Conservation (phyloP, 2,113 vertebrate species). For the Vidua chalybeata region DNA sequence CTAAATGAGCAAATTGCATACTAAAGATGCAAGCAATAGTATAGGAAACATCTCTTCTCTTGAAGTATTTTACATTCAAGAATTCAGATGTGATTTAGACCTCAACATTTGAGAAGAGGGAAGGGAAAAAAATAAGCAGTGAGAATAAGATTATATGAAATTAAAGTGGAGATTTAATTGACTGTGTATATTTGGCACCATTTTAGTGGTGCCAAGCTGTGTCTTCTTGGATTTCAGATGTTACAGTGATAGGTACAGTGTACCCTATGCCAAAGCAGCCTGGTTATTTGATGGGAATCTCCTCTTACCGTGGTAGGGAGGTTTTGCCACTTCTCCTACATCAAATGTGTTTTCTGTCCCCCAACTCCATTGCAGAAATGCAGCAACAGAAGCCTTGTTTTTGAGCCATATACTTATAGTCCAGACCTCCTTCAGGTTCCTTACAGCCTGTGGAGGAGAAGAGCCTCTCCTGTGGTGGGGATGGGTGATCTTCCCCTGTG, state of each 20-base stretch:
- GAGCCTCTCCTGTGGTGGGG: not conserved
- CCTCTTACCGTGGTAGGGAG: not conserved
- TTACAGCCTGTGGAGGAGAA: not conserved
- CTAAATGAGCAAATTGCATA: not conserved
- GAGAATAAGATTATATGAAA: not conserved
- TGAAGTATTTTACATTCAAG: not conserved
- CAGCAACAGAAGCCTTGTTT: not conserved
- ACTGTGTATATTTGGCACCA: not conserved
- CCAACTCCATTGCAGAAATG: not conserved
- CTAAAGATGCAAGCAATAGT: not conserved
- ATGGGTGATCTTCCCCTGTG: not conserved
- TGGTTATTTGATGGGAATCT: not conserved
- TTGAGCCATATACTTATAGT: not conserved
- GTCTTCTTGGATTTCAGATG: not conserved
- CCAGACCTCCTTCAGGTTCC: not conserved
- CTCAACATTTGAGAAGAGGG: not conserved
- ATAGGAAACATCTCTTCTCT: fast-evolving
- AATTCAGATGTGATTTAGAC: not conserved
- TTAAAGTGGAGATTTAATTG: not conserved
- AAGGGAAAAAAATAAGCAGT: not conserved
- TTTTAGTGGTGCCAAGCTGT: not conserved
- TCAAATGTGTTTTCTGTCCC: not conserved
- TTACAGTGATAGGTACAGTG: not conserved
- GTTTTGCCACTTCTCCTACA: not conserved
- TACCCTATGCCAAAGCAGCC: not conserved